Base-by-base conservation (phyloP, 2,113 vertebrate species). In the Ammodytes marinus region DNA sequence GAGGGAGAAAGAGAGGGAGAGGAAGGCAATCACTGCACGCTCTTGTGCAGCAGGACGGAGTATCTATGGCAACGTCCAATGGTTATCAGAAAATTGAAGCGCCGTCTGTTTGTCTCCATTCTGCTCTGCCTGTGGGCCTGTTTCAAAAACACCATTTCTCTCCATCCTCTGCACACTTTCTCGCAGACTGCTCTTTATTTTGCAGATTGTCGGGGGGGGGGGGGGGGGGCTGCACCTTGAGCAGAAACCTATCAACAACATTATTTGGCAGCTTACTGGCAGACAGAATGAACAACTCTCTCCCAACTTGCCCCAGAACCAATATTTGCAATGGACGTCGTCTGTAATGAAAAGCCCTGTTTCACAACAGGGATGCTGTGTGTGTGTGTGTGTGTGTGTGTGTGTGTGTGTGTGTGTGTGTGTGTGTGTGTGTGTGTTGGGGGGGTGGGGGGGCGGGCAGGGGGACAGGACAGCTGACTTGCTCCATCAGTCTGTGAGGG, bases 11-110 rank as follows among this genome's bases (percentile, higher is more conserved):
- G 4, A 42, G 19, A 88, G 94, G 91, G 57, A 82, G 66, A 79
- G 52, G 79, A 50, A 70, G 19, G 93, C 96, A 95, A 93, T 95
- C 94, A 95, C 94, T 92, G 95, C 78, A 93, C 91, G 65, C 71
- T 84, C 75, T 94, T 82, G 88, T 90, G 92, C 95, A 96, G 92
- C 95, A 96, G 94, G 93, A 96, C 95, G 93, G 93, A 87, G 95
- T 97, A 96, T 94, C 96, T 94, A 96, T 97, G 96, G 94, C 93
- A 94, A 96, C 95, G 94, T 69, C 45, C 13, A 54, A 68, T 82
- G 91, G 91, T 90, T 89, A 88, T 90, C 91, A 88, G 83, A 85
- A 86, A 89, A 88, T 83, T 81, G 65, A 83, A 89, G 72, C 70
- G 73, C 69, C 74, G 58, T 85, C 83, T 91, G 89, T 90, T 79